A percentile compares a stretch with the other conserved stretches of the same genome.
Conservation (phyloP, 2,113 vertebrate species). For the Barnardius zonarius region DNA sequence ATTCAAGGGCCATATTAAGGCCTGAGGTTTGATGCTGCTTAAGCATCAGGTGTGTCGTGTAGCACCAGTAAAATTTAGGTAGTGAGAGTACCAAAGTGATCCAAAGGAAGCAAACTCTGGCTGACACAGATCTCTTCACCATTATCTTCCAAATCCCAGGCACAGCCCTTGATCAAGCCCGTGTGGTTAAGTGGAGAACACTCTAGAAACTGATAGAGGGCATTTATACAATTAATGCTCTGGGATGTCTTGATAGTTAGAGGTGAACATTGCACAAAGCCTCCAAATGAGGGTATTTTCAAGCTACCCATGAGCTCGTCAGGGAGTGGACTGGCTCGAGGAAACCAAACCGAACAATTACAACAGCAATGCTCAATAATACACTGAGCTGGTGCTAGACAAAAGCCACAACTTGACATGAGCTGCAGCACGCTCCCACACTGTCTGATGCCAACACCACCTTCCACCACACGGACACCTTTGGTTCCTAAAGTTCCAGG, state of each 20-base stretch:
- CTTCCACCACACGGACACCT: background rate
- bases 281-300: background rate
- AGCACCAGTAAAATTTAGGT: background rate
- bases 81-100: background rate
- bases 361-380: background rate
- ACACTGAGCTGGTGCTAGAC: background rate
- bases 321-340: background rate
- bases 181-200: background rate
- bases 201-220: background rate
- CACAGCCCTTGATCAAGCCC: background rate
- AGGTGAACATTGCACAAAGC: background rate
- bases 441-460: background rate
- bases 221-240: background rate
- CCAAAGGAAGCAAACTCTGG: background rate
- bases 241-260: background rate
- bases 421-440: background rate
- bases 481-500: background rate
- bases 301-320: background rate
- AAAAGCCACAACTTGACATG: background rate
- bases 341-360: background rate
- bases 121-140: background rate
- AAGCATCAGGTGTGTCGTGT: background rate
- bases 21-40: background rate
- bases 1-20: background rate
- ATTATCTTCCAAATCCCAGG: background rate